phyloP scores from a whole-genome alignment of 2,888 invertebrate species.

The Agrotis clavis region DNA sequence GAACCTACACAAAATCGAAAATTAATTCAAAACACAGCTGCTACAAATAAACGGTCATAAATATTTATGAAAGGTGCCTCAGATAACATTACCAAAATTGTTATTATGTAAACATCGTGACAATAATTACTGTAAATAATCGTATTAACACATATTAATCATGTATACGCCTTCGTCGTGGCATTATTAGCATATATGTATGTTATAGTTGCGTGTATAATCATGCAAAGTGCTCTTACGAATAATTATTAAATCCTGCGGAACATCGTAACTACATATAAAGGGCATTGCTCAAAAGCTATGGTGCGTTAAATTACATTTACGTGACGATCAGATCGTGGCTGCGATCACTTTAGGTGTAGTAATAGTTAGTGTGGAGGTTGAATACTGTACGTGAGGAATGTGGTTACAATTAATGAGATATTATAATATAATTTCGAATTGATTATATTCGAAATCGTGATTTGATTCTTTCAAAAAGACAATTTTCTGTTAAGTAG shows the following conservation, averaged over 20 bases:
- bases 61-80: conserved; percentile 38
- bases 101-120: conserved; percentile 48
- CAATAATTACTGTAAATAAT: conserved; percentile 59
- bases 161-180: conserved; percentile 35
- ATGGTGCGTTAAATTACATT: conserved; percentile 61
- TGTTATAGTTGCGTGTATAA: conserved; percentile 53
- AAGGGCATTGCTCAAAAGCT: conserved; percentile 55
- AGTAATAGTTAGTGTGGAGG: not conserved
- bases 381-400: not conserved
- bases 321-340: conserved; percentile 46
- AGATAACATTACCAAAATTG: conserved; percentile 51
- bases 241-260: conserved; percentile 65
- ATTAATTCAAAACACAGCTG: conserved; percentile 47
- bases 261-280: conserved; percentile 54
- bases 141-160: conserved; percentile 62
- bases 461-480: not conserved
- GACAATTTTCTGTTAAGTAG: no score
- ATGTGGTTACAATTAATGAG: not conserved
- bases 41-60: conserved; percentile 20
- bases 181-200: conserved; percentile 66
- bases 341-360: conserved; percentile 18
- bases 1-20: conserved; percentile 26
- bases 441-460: not conserved
- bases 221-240: conserved; percentile 66
- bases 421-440: not conserved